Conservation (phyloP, 2,113 vertebrate species). For the Bostrychus sinensis region DNA sequence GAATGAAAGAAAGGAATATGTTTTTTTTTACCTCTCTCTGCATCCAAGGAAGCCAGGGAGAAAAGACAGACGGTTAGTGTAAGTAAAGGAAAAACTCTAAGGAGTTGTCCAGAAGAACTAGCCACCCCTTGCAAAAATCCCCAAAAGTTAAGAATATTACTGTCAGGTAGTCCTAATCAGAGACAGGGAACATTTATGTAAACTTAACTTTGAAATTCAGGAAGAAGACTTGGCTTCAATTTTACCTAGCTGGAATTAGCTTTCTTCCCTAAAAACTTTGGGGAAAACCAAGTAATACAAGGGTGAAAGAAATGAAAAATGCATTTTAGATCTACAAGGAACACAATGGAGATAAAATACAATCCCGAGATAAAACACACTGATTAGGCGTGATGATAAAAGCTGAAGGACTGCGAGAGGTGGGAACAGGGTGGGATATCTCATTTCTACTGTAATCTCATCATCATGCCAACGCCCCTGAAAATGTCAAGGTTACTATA, state of each 20-base stretch:
- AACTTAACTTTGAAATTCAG: neutral
- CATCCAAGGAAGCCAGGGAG: slow-evolving; percentile 62
- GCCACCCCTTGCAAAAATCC: neutral
- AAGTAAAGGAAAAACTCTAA: slow-evolving; percentile 10
- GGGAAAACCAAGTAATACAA: neutral
- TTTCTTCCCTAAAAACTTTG: neutral
- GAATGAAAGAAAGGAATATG: slow-evolving; percentile 37
- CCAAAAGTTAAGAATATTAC: neutral
- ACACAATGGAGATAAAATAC: slow-evolving; percentile 28
- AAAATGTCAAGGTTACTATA: slow-evolving; percentile 66
- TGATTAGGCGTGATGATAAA: slow-evolving; percentile 32
- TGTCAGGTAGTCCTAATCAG: neutral
- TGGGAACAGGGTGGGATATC: slow-evolving; percentile 10
- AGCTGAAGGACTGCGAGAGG: neutral
- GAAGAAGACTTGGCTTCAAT: neutral
- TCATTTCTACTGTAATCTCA: slow-evolving; percentile 39
- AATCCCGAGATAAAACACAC: slow-evolving; percentile 22
- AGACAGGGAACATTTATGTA: neutral
- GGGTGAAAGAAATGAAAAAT: neutral
- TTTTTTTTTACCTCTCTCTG: slow-evolving; percentile 78
- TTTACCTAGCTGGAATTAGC: neutral
- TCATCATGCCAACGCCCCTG: slow-evolving; percentile 37
- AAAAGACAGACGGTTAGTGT: slow-evolving; percentile 64
- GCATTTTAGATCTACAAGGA: slow-evolving; percentile 25
- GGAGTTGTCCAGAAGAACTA: neutral